Evolutionary conservation across 1,140 invertebrate genomes (phyloP).

Genomic region (Diabrotica undecimpunctata): DNA sequence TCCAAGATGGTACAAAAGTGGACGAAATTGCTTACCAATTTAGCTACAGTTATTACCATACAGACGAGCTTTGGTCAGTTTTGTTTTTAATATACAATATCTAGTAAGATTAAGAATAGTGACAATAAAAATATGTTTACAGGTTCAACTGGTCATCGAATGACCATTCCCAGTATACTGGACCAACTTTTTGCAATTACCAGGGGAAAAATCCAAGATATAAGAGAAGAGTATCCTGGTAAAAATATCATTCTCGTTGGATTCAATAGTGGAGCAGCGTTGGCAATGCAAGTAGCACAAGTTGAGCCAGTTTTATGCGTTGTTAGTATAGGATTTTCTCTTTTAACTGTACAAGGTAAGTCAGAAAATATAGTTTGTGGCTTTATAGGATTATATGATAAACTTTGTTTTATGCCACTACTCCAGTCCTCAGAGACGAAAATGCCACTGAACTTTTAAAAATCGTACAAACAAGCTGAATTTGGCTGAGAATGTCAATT

Average conservation of each 20-base stretch:
- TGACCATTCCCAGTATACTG: slow-evolving; percentile 56
- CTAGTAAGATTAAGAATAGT: too few species aligned
- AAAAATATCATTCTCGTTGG: slow-evolving; percentile 74
- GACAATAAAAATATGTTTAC: slow-evolving; percentile 8
- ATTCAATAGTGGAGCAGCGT: slow-evolving; percentile 68
- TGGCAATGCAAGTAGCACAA: slow-evolving; percentile 67
- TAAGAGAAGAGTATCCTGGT: slow-evolving; percentile 64
- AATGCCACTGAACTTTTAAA: too few species aligned
- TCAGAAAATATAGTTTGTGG: not conserved
- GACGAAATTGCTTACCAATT: slow-evolving; percentile 62
- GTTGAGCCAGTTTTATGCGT: slow-evolving; percentile 68
- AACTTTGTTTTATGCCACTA: too few species aligned
- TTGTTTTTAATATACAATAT: not conserved
- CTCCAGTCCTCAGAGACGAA: too few species aligned
- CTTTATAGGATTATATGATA: too few species aligned
- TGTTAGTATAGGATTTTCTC: slow-evolving; percentile 77
- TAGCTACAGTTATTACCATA: slow-evolving; percentile 69
- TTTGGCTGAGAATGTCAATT: too few species aligned
- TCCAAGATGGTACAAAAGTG: slow-evolving; percentile 66
- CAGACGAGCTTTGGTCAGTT: slow-evolving; percentile 49
- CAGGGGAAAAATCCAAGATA: slow-evolving; percentile 66
- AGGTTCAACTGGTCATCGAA: slow-evolving; percentile 48
- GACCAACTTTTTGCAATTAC: slow-evolving; percentile 69
- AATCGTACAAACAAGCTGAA: too few species aligned
- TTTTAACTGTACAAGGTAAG: slow-evolving; percentile 69